A percentile compares a stretch with the other conserved stretches of the same genome.
These are phyloP conservation scores for Peromyscus californicus DNA, from an alignment of 2,113 vertebrate genomes.

Conservation along the genomic window DNA sequence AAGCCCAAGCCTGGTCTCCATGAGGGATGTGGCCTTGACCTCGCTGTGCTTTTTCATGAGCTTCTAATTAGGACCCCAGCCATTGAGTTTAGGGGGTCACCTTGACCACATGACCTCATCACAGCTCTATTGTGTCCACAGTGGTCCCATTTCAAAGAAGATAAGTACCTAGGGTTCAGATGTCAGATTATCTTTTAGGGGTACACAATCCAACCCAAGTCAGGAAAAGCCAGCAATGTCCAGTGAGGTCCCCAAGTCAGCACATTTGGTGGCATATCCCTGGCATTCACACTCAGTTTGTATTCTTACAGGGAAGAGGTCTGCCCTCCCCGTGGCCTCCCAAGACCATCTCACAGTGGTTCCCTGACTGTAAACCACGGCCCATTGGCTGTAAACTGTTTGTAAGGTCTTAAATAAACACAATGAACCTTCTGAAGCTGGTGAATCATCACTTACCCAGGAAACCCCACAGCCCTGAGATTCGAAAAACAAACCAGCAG, in stretches of 20 bases:
- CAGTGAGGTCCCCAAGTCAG: rapidly evolving
- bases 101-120: not conserved
- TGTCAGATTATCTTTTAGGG: not conserved
- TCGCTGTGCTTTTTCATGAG: rapidly evolving
- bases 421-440: slow-evolving; percentile 44
- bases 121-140: rapidly evolving
- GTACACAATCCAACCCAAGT: not conserved
- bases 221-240: not conserved
- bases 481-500: not conserved
- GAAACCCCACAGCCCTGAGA: not conserved
- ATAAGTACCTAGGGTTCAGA: rapidly evolving
- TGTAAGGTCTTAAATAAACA: slow-evolving; percentile 77
- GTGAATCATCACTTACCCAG: slow-evolving; percentile 14
- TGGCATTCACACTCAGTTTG: not conserved
- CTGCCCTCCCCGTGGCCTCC: not conserved
- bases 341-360: not conserved
- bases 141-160: not conserved
- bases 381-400: slow-evolving; percentile 69
- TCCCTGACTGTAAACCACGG: slow-evolving; percentile 19
- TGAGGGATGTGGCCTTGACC: rapidly evolving
- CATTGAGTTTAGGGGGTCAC: rapidly evolving
- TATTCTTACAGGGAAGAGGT: not conserved
- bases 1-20: rapidly evolving
- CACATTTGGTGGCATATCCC: rapidly evolving
- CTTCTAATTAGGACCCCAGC: not conserved